Evolutionary conservation across 2,113 vertebrate species (phyloP), one percentile per base, ranked within the genome.

Genomic region (Nannospalax galili): DNA sequence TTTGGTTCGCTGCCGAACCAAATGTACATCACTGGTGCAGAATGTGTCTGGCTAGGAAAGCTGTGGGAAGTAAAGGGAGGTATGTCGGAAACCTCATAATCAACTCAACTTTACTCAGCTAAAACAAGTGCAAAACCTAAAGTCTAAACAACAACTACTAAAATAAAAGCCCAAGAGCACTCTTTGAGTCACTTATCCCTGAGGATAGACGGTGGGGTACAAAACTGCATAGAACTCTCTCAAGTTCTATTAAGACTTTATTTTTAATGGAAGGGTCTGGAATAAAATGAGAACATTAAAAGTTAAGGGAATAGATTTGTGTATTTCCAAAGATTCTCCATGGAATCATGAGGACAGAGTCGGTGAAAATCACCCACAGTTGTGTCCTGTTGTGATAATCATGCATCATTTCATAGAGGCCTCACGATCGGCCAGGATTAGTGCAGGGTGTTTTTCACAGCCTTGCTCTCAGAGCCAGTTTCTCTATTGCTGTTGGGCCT

Each of bases 1-100:
- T 20, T 20, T 56, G 26, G 52, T 75, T 69, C 15, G 45, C 1
- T 14, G 3, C 52, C 0, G 19, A n/a, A 52, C 48, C 37, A 45
- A 5, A 52, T 52, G 11, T 52, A 52, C 48, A 7, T 7, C 6
- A 52, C 48, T 52, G 48, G 48, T 52, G 48, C 6, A 52, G 48
- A 52, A 52, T 52, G 11, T 52, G 48, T 52, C 48, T 52, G 65
- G 26, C 9, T 48, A 7, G 28, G 45, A 60, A 37, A 14, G 9
- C 20, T 84, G 0, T 30, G 0, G 20, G 5, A 9, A 32, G 10
- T 10, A 1, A 48, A 56, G 6, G n/a, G 7, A 7, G 7, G 1
- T 17, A 9, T 14, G 6, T 4, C 1, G 20, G 24, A 11, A 15
- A 20, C 16, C 5, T 40, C 30, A 67, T 45, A 80, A 79, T 72